phyloP scores from a whole-genome alignment of 2,888 invertebrate genomes.

The Ptilodon capucinus region DNA sequence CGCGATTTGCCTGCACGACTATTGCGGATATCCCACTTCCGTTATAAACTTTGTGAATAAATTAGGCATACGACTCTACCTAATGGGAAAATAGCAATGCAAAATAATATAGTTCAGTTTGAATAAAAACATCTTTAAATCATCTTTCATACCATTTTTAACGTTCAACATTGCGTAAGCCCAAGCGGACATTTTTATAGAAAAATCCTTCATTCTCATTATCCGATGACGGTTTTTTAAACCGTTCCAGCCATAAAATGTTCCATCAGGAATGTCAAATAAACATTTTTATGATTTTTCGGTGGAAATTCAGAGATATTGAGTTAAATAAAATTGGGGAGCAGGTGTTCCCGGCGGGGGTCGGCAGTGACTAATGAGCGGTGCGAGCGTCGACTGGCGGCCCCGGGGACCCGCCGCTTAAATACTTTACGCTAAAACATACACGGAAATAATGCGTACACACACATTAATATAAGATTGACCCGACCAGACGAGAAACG shows the following conservation, averaged over 20 bases:
- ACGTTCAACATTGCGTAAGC: too few species aligned
- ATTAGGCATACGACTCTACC: too few species aligned
- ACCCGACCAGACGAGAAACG: background rate
- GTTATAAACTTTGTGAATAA: background rate
- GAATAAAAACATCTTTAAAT: too few species aligned
- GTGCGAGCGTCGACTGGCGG: conserved; percentile 51
- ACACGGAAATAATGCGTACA: conserved; percentile 23
- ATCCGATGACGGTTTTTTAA: background rate
- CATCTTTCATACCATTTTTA: too few species aligned
- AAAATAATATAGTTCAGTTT: too few species aligned
- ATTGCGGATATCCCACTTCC: background rate
- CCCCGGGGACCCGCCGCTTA: conserved; percentile 39
- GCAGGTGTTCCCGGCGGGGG: conserved; percentile 48
- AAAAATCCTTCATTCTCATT: background rate
- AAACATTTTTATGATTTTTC: conserved; percentile 46
- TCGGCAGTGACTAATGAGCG: conserved; percentile 59
- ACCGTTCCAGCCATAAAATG: conserved; percentile 12
- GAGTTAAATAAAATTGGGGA: conserved; percentile 45
- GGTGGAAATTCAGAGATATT: conserved; percentile 40
- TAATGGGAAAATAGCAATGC: too few species aligned
- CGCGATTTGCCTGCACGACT: conserved; percentile 15
- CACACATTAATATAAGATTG: conserved; percentile 10
- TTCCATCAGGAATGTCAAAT: conserved; percentile 28
- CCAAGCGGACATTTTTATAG: background rate
- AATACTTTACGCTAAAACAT: conserved; percentile 42